These are phyloP conservation scores for Myrmecophaga tridactyla DNA, from an alignment of 2,113 vertebrate species.

Conservation along the genomic window DNA sequence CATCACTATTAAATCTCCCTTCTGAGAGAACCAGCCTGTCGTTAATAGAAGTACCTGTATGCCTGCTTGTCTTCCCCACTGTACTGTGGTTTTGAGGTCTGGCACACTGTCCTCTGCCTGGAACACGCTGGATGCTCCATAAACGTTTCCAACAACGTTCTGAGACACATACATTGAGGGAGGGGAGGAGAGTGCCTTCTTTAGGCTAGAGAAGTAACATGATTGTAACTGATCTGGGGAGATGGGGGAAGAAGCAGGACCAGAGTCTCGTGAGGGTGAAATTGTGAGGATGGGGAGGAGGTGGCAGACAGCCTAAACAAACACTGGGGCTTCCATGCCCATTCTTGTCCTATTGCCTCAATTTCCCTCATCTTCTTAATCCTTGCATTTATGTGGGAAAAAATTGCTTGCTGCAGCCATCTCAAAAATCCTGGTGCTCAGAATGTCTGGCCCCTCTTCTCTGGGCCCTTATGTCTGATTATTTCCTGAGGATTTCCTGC, in stretches of 20 bases:
- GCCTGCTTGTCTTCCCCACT: not conserved
- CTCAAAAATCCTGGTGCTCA: not conserved
- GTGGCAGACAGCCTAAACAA: not conserved
- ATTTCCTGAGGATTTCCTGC: conserved; percentile 20
- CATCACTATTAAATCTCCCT: not conserved
- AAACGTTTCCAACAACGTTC: not conserved
- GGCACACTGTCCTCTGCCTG: not conserved
- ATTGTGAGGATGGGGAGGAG: not conserved
- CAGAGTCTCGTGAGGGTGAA: not conserved
- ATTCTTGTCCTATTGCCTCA: not conserved
- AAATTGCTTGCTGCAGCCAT: not conserved
- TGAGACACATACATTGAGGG: not conserved
- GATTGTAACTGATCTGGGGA: not conserved
- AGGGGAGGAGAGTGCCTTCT: not conserved
- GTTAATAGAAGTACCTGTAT: not conserved
- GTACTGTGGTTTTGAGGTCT: not conserved
- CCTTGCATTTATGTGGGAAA: not conserved
- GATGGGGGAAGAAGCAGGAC: not conserved
- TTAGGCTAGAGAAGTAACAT: not conserved
- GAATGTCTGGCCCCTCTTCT: not conserved
- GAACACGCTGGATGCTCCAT: not conserved
- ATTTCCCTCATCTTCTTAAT: not conserved
- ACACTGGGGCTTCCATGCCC: not conserved
- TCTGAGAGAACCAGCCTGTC: not conserved
- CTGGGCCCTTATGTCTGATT: not conserved